Conservation (phyloP, 2,113 vertebrate genomes). For the Gymnogyps californianus region DNA sequence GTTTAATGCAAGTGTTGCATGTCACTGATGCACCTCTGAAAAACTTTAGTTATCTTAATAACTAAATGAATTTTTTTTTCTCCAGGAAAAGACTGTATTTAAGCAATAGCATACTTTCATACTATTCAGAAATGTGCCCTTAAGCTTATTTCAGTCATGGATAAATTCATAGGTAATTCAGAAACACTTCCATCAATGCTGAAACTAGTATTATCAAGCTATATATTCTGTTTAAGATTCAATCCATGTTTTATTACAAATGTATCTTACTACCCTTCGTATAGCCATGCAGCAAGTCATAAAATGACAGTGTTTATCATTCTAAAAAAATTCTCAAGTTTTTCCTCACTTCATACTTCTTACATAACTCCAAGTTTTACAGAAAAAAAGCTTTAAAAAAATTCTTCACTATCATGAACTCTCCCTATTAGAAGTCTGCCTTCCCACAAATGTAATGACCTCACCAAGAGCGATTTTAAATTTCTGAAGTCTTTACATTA, state of each 20-base stretch:
- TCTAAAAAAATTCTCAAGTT: not conserved
- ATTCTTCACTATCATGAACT: not conserved
- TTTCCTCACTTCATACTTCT: not conserved
- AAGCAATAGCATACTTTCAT: not conserved
- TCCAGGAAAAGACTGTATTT: not conserved
- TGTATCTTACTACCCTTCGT: not conserved
- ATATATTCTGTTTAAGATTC: not conserved
- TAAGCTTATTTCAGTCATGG: not conserved
- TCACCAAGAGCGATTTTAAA: not conserved
- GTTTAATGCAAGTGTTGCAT: not conserved
- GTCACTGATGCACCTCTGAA: not conserved
- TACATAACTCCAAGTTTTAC: not conserved
- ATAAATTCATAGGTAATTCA: not conserved
- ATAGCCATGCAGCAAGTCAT: not conserved
- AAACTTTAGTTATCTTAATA: not conserved
- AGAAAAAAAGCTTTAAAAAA: not conserved
- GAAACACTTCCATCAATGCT: not conserved
- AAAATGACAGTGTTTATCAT: not conserved
- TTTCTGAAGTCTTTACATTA: not conserved
- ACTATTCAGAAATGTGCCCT: not conserved
- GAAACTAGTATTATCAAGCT: not conserved
- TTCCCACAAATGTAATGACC: not conserved
- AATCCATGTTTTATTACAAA: not conserved
- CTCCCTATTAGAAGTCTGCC: not conserved
- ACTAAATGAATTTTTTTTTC: not conserved